These are phyloP conservation scores for Glandiceps talaboti DNA, from an alignment of 53 echinoderm and acorn worm species.

Conservation along the genomic window DNA sequence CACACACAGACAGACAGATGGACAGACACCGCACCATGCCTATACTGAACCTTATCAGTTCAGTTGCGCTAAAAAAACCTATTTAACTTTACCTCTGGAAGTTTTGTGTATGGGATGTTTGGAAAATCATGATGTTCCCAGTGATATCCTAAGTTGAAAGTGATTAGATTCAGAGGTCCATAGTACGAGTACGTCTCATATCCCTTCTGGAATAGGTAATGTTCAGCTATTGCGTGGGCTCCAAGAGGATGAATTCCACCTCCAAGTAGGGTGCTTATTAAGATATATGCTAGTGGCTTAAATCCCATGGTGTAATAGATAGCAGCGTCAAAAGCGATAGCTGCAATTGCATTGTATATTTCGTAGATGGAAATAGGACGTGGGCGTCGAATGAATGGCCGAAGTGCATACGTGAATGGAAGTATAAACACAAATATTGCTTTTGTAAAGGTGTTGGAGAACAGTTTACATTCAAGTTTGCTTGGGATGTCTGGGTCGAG, in stretches of 20 bases:
- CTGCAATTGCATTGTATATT: neutral
- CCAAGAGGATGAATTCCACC: neutral
- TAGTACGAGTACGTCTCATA: neutral
- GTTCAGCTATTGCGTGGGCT: neutral
- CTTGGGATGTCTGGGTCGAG: neutral
- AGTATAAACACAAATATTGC: neutral
- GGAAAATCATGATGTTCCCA: neutral
- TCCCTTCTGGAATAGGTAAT: neutral
- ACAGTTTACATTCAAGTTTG: neutral
- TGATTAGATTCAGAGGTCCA: neutral
- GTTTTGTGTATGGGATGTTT: neutral
- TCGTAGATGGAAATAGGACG: neutral
- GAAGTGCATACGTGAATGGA: neutral
- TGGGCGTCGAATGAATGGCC: neutral
- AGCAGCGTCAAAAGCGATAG: neutral
- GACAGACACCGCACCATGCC: too few relatives aligned
- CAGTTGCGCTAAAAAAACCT: too few relatives aligned
- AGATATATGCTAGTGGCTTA: neutral
- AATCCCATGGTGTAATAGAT: neutral
- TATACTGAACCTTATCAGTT: too few relatives aligned
- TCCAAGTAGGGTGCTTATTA: neutral
- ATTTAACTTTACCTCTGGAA: neutral
- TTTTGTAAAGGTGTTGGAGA: neutral
- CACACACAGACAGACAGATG: too few relatives aligned
- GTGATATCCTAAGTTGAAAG: neutral